Evolutionary conservation across 2,797 vertebrate species (phyloP), one percentile per base, ranked within the genome.

Genomic region (Linurgus olivaceus): DNA sequence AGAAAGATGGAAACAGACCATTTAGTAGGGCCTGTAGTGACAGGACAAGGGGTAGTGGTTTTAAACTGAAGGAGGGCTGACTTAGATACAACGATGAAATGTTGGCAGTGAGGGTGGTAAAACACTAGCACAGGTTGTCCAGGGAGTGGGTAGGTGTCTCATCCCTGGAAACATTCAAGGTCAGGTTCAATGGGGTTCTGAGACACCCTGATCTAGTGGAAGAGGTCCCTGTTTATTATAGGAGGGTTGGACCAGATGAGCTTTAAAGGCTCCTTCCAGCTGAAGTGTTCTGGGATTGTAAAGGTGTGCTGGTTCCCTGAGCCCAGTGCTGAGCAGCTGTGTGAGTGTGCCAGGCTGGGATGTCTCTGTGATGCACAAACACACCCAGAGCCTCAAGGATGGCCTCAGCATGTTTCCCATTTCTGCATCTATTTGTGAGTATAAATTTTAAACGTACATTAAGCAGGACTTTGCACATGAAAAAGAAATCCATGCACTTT

Each of bases 51-150:
- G 16, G 3, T 59, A 31, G 8, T 63, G 45, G 14, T n/a, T 95
- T 91, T 59, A 67, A 67, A 74, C n/a, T 71, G 50, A 59, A 86
- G 40, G 35, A 70, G 40, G 38, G 11, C 67, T 2, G 25, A 16
- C 26, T 58, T 54, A 7, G 26, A 16, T 38, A 21, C 3, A 50
- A 9, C 0, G 2, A 52, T 19, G n/a, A 62, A 4, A 21, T 44
- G 21, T 50, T 58, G 55, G 20, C 3, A 0, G 0, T 21, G 44
- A 29, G 17, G 7, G 5, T 73, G 29, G n/a, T 73, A 23, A 54
- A 54, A 35, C 0, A 0, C 37, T 67, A 54, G 67, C 2, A 11
- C 17, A 37, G 40, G 8, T 26, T 86, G 12, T 33, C 20, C 58
- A 28, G 17, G 47, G 37, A 55, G 31, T 8, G 25, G 25, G n/a